Base-by-base conservation (phyloP, 2,797 vertebrate genomes). In the Calcarius lapponicus region DNA sequence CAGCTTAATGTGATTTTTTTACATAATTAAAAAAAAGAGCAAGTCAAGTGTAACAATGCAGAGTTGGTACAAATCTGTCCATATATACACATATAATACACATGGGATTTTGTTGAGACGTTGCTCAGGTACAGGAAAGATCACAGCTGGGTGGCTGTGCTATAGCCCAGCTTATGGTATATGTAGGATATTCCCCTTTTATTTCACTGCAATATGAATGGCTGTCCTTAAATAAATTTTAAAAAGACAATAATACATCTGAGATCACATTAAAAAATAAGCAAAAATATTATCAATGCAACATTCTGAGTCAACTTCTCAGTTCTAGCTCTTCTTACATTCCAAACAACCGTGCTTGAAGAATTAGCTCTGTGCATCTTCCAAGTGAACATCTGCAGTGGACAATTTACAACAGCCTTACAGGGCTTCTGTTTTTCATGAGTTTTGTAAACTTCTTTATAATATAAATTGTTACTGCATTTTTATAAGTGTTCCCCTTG, bases 1-100 rank as follows among this genome's bases (percentile, higher is more conserved):
- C 97, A 97, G 98, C 97, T 98, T 98, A 98, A 98, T 98, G 98
- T 98, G 98, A 98, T 98, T 98, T 98, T 97, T 98, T 98, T 98
- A 98, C 97, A 96, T 98, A 98, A 98, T 98, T 98, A 98, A 98
- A 98, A 98, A 98, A 98, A 97, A 98, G 97, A 96, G 97, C 95
- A 98, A 98, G 98, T 98, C 95, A 94, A 96, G 97, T 98, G 98
- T 98, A 98, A 98, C 98, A 97, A 98, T 97, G 97, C 96, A 95
- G 96, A 98, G 97, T 98, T 98, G 97, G 97, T 98, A 97, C 97
- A 98, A 97, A 98, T 98, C 97, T 97, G 97, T 97, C 96, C 90
- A 97, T 96, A 97, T 96, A 97, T 86, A 94, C 94, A 95, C 60
- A 79, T 95, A 97, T 95, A 97, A 96, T 92, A 96, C 93, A 86